Conservation (phyloP, 2,888 invertebrate genomes). For the Holacanthella duospinosa region DNA sequence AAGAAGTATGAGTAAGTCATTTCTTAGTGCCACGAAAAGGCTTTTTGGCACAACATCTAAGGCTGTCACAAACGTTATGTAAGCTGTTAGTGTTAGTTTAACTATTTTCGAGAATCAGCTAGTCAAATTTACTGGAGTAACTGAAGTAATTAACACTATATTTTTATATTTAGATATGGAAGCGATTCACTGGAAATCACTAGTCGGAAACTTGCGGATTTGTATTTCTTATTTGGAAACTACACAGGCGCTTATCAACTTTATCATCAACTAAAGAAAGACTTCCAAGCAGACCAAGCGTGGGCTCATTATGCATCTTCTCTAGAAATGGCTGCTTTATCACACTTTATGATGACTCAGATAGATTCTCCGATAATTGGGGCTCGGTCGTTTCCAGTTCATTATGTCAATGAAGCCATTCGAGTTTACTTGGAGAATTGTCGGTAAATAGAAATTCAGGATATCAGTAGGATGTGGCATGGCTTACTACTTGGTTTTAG, state of each 20-base stretch:
- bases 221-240: constrained; percentile 92
- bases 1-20: constrained; percentile 83
- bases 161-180: constrained; percentile 34
- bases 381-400: constrained; percentile 32
- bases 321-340: constrained; percentile 87
- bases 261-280: constrained; percentile 93
- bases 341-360: constrained; percentile 42
- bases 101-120: too few species aligned
- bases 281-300: constrained; percentile 92
- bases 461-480: too few species aligned
- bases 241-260: constrained; percentile 84
- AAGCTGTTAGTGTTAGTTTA: constrained; percentile 42
- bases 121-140: not conserved
- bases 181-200: constrained; percentile 65
- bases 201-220: constrained; percentile 79
- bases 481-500: too few species aligned
- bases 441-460: constrained; percentile 56
- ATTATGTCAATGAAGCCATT: constrained; percentile 85
- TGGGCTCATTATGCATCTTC: constrained; percentile 97
- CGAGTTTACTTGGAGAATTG: constrained; percentile 80
- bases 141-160: too few species aligned
- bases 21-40: constrained; percentile 87
- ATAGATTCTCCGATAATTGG: constrained; percentile 23
- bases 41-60: constrained; percentile 66
- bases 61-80: constrained; percentile 48